phyloP scores from a whole-genome alignment of 2,113 vertebrate species.

The Rostratula benghalensis region DNA sequence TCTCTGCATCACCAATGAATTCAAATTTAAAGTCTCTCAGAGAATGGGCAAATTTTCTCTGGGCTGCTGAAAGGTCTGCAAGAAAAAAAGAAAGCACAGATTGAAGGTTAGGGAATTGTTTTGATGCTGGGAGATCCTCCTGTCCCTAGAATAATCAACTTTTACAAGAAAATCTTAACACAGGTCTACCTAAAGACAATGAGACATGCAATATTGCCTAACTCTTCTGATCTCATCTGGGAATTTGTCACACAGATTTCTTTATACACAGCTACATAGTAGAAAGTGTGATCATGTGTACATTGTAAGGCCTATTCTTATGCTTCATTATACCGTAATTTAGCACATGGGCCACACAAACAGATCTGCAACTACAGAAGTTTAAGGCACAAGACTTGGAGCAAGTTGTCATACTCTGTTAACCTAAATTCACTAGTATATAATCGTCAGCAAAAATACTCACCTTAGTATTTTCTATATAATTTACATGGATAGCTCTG shows the following conservation, averaged over 20 bases:
- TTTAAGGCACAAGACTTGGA: not conserved
- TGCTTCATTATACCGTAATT: not conserved
- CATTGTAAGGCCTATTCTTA: not conserved
- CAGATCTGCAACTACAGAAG: not conserved
- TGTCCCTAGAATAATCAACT: not conserved
- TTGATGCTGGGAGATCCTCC: not conserved
- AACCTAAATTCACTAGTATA: not conserved
- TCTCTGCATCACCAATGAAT: conserved; percentile 97
- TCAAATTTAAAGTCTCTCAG: conserved; percentile 96
- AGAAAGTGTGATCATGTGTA: not conserved
- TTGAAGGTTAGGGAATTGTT: not conserved
- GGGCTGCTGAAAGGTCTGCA: conserved; percentile 89
- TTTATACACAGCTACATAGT: not conserved
- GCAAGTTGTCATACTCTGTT: not conserved
- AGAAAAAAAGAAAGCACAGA: not conserved
- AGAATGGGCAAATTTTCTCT: conserved; percentile 93
- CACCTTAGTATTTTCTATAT: not conserved
- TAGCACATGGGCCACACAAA: not conserved
- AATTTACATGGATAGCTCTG: not conserved
- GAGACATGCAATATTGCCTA: not conserved
- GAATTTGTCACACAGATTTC: not conserved
- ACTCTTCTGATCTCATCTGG: not conserved
- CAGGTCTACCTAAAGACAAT: not conserved
- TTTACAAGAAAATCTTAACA: not conserved
- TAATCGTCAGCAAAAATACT: not conserved